These are phyloP conservation scores for Pyrocephalus nanus DNA, from an alignment of 2,797 vertebrate genomes.

Conservation along the genomic window DNA sequence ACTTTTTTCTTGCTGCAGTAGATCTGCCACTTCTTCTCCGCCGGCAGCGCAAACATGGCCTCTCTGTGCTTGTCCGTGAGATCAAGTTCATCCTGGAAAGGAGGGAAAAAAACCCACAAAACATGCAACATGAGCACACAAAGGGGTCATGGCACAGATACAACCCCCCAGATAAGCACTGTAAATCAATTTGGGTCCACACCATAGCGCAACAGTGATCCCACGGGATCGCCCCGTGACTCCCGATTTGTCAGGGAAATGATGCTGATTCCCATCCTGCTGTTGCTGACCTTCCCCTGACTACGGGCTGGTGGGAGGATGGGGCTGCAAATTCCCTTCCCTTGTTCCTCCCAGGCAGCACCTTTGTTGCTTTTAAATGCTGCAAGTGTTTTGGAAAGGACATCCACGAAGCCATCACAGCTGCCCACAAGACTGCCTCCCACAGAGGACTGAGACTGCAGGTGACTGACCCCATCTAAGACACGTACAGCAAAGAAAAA, in stretches of 20 bases:
- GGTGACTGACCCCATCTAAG: neutral
- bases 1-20: conserved; percentile 96
- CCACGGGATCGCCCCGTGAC: rapidly evolving
- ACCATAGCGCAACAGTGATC: rapidly evolving
- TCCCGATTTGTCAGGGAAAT: neutral
- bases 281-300: neutral
- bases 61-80: conserved; percentile 90
- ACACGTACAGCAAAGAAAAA: neutral
- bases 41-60: conserved; percentile 92
- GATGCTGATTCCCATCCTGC: neutral
- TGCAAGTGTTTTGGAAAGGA: neutral
- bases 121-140: neutral
- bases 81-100: conserved; percentile 90
- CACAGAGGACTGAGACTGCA: neutral
- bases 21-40: conserved; percentile 96
- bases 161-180: neutral
- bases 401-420: neutral
- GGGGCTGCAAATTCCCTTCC: neutral
- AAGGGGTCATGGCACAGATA: neutral
- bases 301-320: neutral
- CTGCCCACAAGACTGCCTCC: neutral
- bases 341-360: neutral
- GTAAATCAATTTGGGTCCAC: neutral
- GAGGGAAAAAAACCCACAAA: neutral
- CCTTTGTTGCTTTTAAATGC: neutral